Evolutionary conservation across 1,140 invertebrate species (phyloP), one percentile per base, ranked within the genome.

Genomic region (Drosophila virilis): DNA sequence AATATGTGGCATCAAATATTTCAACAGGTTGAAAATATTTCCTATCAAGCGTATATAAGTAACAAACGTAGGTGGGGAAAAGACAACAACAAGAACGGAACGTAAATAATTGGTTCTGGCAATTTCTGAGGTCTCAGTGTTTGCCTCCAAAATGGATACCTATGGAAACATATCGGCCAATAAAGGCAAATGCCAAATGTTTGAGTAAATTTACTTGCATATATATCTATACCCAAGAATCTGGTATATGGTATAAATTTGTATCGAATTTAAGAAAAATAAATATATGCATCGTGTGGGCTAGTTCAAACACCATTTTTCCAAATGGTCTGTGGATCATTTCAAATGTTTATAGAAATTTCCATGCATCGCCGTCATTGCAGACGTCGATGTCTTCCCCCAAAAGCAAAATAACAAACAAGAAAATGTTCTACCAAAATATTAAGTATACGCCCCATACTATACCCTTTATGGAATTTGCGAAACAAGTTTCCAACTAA

Each of bases 11-110:
- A 69, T 82, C 79, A 79, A 86, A 72, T 46, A 61, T 81, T 70
- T 57, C 60, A 66, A 86, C 82, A 85, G 81, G 74, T 85, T 71
- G 74, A 81, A 68, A 64, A 73, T 59, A 69, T 61, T 60, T 38
- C 9, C 62, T 17, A 22, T 12, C 45, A 40, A 67, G 35, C 52
- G 43, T 38, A 38, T 28, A 28, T 42, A 71, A n/a, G n/a, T n/a
- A n/a, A n/a, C n/a, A n/a, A n/a, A n/a, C n/a, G n/a, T n/a, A n/a
- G n/a, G n/a, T n/a, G 32, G 40, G 12, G 22, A 37, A 54, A 28
- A n/a, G 50, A 68, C 22, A 62, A 32, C 5, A 64, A 13, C n/a
- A 62, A 70, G 8, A 15, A 64, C 48, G 1, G 55, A 37, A n/a
- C 17, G 10, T 55, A 46, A 54, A n/a, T 38, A 15, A 28, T 9